phyloP scores from a whole-genome alignment of 2,888 invertebrate genomes.

The Ischnus inquisitorius region DNA sequence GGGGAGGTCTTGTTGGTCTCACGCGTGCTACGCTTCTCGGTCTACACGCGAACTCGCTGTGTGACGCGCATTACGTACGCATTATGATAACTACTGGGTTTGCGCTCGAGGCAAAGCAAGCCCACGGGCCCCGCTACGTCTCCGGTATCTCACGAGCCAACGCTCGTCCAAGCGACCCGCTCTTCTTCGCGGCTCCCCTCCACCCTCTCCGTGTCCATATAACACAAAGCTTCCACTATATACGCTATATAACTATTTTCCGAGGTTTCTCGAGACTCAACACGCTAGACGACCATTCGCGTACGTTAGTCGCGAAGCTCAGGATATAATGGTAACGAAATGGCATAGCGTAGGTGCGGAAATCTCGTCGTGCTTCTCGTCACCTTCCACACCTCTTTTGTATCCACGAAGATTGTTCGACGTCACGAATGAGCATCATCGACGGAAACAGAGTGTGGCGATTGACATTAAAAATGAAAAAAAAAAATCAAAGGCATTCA shows the following conservation, averaged over 20 bases:
- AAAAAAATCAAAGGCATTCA: background rate
- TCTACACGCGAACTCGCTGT: slow-evolving; percentile 78
- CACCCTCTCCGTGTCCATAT: background rate
- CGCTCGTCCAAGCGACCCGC: slow-evolving; percentile 29
- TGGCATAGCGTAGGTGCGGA: slow-evolving; percentile 10
- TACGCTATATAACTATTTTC: slow-evolving; percentile 13
- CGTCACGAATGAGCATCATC: slow-evolving; percentile 30
- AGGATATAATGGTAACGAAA: slow-evolving; percentile 6
- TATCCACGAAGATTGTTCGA: slow-evolving; percentile 35
- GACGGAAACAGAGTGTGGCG: background rate
- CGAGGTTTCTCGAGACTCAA: background rate
- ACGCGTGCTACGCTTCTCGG: slow-evolving; percentile 78
- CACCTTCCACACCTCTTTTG: slow-evolving; percentile 22
- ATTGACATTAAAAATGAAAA: background rate
- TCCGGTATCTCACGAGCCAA: slow-evolving; percentile 75
- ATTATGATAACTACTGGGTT: slow-evolving; percentile 77
- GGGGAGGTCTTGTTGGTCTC: slow-evolving; percentile 82
- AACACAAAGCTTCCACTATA: slow-evolving; percentile 10
- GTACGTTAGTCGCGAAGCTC: background rate
- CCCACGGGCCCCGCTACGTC: slow-evolving; percentile 69
- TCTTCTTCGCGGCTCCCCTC: slow-evolving; percentile 25
- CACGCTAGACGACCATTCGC: slow-evolving; percentile 6
- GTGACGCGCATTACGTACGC: slow-evolving; percentile 80
- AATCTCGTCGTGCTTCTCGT: slow-evolving; percentile 38
- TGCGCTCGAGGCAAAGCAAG: slow-evolving; percentile 13